Conservation (phyloP, 1,140 invertebrate species). For the Pomacea maculata region DNA sequence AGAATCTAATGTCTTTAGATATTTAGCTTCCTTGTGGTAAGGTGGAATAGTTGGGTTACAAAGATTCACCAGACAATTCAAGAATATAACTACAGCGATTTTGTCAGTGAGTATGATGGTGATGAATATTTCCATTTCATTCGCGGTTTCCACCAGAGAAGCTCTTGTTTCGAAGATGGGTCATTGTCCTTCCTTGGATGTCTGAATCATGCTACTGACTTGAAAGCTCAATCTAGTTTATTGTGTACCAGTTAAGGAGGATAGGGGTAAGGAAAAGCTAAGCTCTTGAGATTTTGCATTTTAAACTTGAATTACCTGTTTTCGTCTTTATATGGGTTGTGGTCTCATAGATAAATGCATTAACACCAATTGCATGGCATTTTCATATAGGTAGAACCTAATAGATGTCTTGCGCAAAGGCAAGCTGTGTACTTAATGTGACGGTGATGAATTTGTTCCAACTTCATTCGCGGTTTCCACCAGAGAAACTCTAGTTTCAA, state of each 20-base stretch:
- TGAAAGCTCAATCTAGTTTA: not conserved
- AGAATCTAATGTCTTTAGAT: too few species aligned
- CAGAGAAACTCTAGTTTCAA: conserved; percentile 25
- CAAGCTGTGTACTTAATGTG: not conserved
- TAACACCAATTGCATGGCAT: too few species aligned
- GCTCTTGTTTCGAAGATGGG: conserved; percentile 25
- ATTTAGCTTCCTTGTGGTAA: too few species aligned
- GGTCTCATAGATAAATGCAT: too few species aligned
- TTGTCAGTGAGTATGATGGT: conserved; percentile 14
- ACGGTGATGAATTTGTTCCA: conserved; percentile 17
- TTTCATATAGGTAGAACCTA: too few species aligned
- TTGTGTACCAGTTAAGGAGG: conserved; percentile 2
- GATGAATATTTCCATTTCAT: conserved; percentile 20
- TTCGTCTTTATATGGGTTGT: too few species aligned
- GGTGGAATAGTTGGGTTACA: too few species aligned
- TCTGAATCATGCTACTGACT: conserved; percentile 15
- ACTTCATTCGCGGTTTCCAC: conserved; percentile 31
- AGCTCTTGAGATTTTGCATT: not conserved
- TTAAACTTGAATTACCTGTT: too few species aligned
- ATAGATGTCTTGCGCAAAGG: too few species aligned
- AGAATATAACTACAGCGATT: too few species aligned
- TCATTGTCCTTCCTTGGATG: conserved; percentile 30
- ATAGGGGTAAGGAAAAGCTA: not conserved
- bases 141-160: conserved; percentile 34
- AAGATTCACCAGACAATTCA: too few species aligned